phyloP scores from a whole-genome alignment of 2,888 invertebrate genomes.

The Lysandra bellargus region DNA sequence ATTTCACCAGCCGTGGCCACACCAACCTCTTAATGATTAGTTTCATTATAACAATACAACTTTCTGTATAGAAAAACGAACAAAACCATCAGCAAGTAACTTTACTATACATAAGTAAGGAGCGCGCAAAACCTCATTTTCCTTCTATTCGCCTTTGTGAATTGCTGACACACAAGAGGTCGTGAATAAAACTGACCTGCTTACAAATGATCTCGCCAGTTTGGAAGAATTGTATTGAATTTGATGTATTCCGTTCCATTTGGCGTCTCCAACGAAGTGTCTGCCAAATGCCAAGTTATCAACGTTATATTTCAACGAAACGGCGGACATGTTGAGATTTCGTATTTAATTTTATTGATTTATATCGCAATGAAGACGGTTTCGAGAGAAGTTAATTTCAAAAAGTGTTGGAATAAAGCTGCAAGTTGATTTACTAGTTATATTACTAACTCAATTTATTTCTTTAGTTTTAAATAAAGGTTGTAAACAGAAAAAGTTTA shows the following conservation, averaged over 20 bases:
- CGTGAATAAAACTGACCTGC: slow-evolving; percentile 64
- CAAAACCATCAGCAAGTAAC: neutral
- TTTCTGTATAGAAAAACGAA: neutral
- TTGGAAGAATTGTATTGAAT: slow-evolving; percentile 37
- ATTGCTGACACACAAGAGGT: slow-evolving; percentile 47
- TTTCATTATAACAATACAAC: too few relatives aligned
- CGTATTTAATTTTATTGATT: slow-evolving; percentile 17
- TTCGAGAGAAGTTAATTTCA: neutral
- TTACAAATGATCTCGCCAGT: slow-evolving; percentile 58
- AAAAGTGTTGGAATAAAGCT: neutral
- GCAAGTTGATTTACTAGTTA: neutral
- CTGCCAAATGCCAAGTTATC: slow-evolving; percentile 27
- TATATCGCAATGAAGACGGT: neutral
- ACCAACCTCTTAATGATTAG: too few relatives aligned
- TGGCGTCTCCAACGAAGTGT: neutral
- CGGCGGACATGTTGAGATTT: neutral
- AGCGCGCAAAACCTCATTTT: neutral
- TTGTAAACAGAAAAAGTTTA: neutral
- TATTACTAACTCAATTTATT: neutral
- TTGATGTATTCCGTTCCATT: slow-evolving; percentile 36
- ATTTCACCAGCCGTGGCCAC: too few relatives aligned
- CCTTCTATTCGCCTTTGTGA: slow-evolving; percentile 36
- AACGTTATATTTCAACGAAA: slow-evolving; percentile 17
- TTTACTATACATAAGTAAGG: neutral
- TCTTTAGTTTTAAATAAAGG: neutral